Evolutionary conservation across 2,888 invertebrate species (phyloP), one percentile per base, ranked within the genome.

Genomic region (Dynastes tityus): DNA sequence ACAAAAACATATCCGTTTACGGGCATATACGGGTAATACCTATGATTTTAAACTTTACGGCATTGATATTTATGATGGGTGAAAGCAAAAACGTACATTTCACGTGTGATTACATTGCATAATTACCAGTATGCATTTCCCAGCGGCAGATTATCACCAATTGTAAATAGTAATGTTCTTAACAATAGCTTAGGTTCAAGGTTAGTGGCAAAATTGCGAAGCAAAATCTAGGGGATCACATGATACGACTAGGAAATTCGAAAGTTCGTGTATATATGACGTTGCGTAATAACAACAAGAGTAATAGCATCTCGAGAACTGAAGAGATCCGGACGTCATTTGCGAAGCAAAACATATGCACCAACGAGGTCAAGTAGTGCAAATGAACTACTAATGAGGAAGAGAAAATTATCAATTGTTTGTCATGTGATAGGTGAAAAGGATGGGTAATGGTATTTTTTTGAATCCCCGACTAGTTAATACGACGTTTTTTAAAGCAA

Each of bases 281-380:
- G 32, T 63, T 63, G 13, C 27, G 63, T 63, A 63, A 63, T 32
- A 29, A 13, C 27, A 63, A 63, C 13, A 63, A 63, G 63, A 63
- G 32, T 29, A 63, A 32, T 9, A 55, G 22, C 55, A 55, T 55
- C 55, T 4, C 22, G 8, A 22, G 55, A 22, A 55, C 32, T 32
- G 32, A 63, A 63, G 63, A 63, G 63, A 32, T 32, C 63, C 63
- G 63, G 63, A 63, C 63, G 13, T 32, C 2, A 29, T 29, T 63
- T 32, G 29, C 13, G 13, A 27, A 11, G 9, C 6, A 3, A 13
- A 27, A 29, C 63, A 32, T 55, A 22, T 27, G 22, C 22, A 55
- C 5, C 2, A 63, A 63, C 8, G 61, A 22, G 61, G 61, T 27
- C 61, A 61, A n/a, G 27, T 8, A 3, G 29, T 29, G 29, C 63